Conservation (phyloP, 1,140 invertebrate genomes). For the Dinoponera quadriceps region DNA sequence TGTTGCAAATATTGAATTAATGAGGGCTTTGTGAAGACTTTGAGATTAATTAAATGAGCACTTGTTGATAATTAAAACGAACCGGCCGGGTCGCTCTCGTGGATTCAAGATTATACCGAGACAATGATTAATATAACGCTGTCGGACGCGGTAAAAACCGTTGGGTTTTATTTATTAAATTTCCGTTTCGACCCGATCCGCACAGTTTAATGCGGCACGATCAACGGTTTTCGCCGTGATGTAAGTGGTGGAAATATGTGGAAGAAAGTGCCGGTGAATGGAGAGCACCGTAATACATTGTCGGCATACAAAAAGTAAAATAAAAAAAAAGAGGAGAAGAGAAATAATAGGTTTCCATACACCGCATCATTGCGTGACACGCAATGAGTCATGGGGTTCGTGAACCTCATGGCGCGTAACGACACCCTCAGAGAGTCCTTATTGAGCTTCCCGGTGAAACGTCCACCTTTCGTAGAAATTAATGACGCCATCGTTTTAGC, state of each 20-base stretch:
- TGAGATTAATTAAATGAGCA: neutral
- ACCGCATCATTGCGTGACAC: slow-evolving; percentile 72
- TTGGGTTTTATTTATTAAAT: neutral
- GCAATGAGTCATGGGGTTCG: slow-evolving; percentile 72
- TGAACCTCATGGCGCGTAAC: slow-evolving; percentile 67
- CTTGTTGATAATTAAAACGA: neutral
- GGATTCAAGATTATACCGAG: too few species aligned
- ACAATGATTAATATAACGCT: too few species aligned
- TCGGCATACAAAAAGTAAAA: too few species aligned
- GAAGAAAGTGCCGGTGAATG: too few species aligned
- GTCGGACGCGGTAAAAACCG: too few species aligned
- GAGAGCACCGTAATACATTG: too few species aligned
- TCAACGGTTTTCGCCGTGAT: too few species aligned
- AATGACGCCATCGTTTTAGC: neutral
- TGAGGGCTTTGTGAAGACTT: neutral
- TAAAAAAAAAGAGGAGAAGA: neutral
- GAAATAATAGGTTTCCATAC: slow-evolving; percentile 37
- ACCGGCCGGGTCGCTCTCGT: neutral
- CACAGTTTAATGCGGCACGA: neutral
- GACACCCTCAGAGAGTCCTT: slow-evolving; percentile 32
- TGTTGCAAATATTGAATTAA: neutral
- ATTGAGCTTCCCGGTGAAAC: slow-evolving; percentile 28
- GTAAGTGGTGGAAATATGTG: too few species aligned
- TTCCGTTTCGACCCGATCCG: neutral
- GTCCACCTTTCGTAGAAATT: slow-evolving; percentile 6